Evolutionary conservation across 2,888 invertebrate species (phyloP).

Genomic region (Strigamia maritima): DNA sequence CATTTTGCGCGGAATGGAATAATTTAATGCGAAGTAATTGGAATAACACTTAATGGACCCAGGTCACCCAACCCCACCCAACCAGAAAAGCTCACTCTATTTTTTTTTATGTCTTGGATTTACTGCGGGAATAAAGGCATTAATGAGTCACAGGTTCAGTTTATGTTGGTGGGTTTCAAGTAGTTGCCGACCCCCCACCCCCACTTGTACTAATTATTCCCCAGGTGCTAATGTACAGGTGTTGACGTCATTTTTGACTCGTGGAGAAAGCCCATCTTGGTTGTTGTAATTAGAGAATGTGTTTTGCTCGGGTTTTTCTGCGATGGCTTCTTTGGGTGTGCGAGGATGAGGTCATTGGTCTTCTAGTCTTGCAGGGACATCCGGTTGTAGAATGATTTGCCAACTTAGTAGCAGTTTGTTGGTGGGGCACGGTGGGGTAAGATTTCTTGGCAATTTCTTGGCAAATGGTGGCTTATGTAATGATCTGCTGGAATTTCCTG

Average conservation of each 20-base stretch:
- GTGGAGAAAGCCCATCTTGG: not conserved
- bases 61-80: not conserved
- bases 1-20: conserved; percentile 15
- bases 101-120: not conserved
- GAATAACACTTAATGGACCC: conserved; percentile 4
- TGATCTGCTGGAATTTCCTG: not conserved
- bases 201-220: not conserved
- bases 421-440: not conserved
- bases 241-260: not conserved
- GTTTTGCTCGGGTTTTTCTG: too few relatives aligned
- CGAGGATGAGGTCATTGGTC: not conserved
- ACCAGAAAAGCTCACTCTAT: not conserved
- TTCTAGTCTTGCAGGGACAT: not conserved
- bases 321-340: not conserved
- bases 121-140: not conserved
- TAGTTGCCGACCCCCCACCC: not conserved
- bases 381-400: not conserved
- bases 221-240: not conserved
- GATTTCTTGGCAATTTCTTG: not conserved
- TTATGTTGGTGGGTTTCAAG: not conserved
- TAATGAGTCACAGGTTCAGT: not conserved
- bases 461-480: not conserved
- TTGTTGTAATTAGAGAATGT: not conserved
- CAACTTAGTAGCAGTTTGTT: not conserved
- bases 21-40: not conserved